Evolutionary conservation across 1,140 invertebrate species (phyloP).

Genomic region (Anagrus nilaparvatae): DNA sequence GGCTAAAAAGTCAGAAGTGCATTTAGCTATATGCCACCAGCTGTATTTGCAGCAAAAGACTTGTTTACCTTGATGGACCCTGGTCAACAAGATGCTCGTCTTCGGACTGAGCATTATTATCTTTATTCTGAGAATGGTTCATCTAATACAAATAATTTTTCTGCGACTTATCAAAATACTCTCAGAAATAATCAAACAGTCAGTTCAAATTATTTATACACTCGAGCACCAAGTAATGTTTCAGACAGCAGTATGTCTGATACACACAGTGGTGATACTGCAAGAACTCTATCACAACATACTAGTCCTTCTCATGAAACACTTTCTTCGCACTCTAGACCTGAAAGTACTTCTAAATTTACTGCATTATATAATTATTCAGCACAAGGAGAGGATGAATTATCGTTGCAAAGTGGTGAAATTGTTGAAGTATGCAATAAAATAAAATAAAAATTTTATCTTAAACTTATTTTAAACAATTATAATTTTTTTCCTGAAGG

Average conservation of each 20-base stretch:
- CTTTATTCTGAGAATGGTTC: constrained; percentile 40
- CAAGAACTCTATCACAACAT: constrained; percentile 38
- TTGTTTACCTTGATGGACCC: constrained; percentile 44
- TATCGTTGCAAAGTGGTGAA: constrained; percentile 74
- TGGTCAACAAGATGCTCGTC: constrained; percentile 43
- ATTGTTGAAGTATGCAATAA: constrained; percentile 57
- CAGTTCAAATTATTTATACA: constrained; percentile 35
- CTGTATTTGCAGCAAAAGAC: constrained; percentile 40
- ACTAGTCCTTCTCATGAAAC: constrained; percentile 40
- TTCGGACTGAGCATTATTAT: constrained; percentile 40
- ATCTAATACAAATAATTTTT: constrained; percentile 28
- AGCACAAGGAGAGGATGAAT: constrained; percentile 85
- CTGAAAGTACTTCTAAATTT: constrained; percentile 32
- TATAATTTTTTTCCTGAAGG: constrained; percentile 29
- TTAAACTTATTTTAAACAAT: not conserved
- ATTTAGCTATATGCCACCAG: constrained; percentile 40
- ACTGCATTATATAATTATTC: constrained; percentile 88
- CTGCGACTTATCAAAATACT: constrained; percentile 33
- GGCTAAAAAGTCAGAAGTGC: too few species aligned
- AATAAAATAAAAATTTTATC: not conserved
- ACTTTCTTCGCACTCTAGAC: constrained; percentile 34
- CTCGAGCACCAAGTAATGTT: constrained; percentile 34
- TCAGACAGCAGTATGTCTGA: constrained; percentile 41
- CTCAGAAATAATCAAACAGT: constrained; percentile 33
- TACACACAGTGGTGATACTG: constrained; percentile 38